Conservation (phyloP, 92 coral and sea anemone genomes). For the Pocillopora grandis region DNA sequence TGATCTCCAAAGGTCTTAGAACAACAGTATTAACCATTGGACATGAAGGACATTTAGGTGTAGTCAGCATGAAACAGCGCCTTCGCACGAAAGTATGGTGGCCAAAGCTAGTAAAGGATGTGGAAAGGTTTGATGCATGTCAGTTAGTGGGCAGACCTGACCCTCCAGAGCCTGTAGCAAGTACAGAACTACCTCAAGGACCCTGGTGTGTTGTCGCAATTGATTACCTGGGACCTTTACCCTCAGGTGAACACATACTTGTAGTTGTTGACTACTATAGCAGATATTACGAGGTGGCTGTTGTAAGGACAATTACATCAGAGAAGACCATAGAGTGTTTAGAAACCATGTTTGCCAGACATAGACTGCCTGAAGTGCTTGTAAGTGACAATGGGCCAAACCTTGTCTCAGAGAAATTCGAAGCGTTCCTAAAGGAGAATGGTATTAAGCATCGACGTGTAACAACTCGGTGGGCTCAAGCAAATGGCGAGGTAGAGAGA, state of each 20-base stretch:
- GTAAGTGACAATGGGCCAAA: not conserved
- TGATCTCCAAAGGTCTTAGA: no score
- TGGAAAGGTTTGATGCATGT: conserved; percentile 21
- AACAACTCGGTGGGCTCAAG: not conserved
- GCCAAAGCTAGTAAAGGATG: conserved; percentile 31
- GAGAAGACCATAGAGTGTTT: not conserved
- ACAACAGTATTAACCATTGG: no score
- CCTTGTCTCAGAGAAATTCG: no score
- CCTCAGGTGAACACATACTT: conserved; percentile 16
- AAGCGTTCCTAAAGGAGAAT: no score
- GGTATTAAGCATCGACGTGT: not conserved
- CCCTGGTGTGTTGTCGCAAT: conserved; percentile 19
- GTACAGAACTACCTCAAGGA: conserved; percentile 20
- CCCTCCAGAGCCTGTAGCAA: conserved; percentile 20
- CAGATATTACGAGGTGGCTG: no score
- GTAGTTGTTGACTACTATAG: no score
- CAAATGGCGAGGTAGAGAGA: not conserved
- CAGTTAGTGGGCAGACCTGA: conserved; percentile 33
- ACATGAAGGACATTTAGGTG: no score
- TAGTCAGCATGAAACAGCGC: no score
- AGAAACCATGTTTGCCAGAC: not conserved
- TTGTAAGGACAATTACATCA: no score
- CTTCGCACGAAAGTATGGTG: conserved; percentile 5
- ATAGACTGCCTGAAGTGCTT: not conserved
- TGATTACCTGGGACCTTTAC: conserved; percentile 11